Evolutionary conservation across 2,113 vertebrate genomes (phyloP), one percentile per base, ranked within the genome.

Genomic region (Podarcis muralis): DNA sequence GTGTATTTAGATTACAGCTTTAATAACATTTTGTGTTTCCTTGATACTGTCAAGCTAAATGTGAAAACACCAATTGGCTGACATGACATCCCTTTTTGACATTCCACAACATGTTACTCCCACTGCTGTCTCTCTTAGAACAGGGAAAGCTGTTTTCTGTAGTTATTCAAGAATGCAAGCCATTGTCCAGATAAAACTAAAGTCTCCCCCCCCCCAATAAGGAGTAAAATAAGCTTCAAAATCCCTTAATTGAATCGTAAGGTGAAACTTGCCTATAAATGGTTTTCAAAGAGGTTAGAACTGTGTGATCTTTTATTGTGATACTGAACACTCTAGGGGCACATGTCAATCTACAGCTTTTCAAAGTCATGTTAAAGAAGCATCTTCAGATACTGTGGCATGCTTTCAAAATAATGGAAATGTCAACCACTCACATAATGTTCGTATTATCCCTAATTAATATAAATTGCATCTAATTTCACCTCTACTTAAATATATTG

Each of bases 401-500:
- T 90, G 84, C 88, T 94, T 88, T 93, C 76, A 93, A 96, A 96
- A 94, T 94, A 93, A 94, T 43, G 85, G 90, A 96, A 96, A 95
- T 95, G 92, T 95, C 94, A 96, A 84, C 92, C 22, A 69, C 91
- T 95, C 93, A 88, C 79, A 93, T 93, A 91, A 84, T 94, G 87
- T 96, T 93, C 89, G 92, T 94, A 96, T 84, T 95, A 93, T 94
- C 86, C 89, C 84, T 96, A 90, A 95, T 96, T 95, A 93, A 93
- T 95, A 91, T 88, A 95, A 96, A 94, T 96, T 94, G 86, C 91
- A 92, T 92, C 95, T 79, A 81, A 94, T 96, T 96, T 96, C 89
- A 96, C 94, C 94, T 92, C 90, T 96, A 94, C 94, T 94, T 96
- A 97, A 96, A 95, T 90, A 95, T 88, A 94, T 91, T 92, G 91